Conservation (phyloP, 2,113 vertebrate species). For the Balaeniceps rex region DNA sequence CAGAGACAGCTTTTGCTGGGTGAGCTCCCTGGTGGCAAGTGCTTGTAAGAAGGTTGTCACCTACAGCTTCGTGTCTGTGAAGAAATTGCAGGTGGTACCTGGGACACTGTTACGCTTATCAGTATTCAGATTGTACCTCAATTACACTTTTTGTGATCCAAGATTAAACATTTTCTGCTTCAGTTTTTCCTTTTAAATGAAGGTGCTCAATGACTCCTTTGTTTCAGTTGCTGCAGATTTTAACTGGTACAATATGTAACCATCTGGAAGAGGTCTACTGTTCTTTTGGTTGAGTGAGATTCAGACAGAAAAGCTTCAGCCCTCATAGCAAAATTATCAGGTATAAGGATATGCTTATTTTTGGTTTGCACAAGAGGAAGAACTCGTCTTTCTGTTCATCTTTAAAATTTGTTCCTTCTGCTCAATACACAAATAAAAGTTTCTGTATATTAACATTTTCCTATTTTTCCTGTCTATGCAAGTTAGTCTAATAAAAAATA, state of each 20-base stretch:
- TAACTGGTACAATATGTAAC: background rate
- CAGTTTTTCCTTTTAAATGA: background rate
- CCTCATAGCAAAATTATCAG: background rate
- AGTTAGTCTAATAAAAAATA: background rate
- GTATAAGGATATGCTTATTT: background rate
- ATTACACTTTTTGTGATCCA: background rate
- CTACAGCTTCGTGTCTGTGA: background rate
- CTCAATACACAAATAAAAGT: background rate
- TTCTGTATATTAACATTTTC: background rate
- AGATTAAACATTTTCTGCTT: background rate
- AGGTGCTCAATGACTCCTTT: background rate
- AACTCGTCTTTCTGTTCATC: background rate
- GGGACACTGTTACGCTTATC: background rate
- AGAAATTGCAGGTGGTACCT: background rate
- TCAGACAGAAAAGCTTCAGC: background rate
- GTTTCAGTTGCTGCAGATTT: background rate
- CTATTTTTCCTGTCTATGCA: background rate
- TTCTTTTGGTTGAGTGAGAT: background rate
- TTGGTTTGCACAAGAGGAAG: background rate
- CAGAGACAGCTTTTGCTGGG: background rate
- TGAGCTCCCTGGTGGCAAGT: background rate
- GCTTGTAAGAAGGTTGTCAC: background rate
- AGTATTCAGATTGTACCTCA: background rate
- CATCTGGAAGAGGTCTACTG: background rate
- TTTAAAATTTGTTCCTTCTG: background rate